Conservation (phyloP, 2,888 invertebrate genomes). For the Biston betularia region DNA sequence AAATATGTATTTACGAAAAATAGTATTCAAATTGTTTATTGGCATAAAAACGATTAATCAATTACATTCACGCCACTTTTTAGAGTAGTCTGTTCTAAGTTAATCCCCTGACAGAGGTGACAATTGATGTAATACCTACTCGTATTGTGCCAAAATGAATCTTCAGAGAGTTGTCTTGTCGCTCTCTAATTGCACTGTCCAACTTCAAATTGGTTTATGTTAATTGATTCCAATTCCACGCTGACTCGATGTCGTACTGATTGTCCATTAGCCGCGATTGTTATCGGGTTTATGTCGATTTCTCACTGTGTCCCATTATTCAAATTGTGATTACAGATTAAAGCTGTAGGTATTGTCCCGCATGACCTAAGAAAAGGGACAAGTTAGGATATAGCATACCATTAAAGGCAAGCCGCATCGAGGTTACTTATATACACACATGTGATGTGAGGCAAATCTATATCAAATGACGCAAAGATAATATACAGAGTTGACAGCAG, state of each 20-base stretch:
- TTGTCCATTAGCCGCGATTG: slow-evolving; percentile 50
- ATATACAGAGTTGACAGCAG: too few species aligned
- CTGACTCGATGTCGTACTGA: slow-evolving; percentile 54
- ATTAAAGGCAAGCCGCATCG: too few species aligned
- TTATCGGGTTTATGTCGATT: slow-evolving; percentile 51
- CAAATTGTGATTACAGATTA: slow-evolving; percentile 15
- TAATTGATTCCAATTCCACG: slow-evolving; percentile 76
- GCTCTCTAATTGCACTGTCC: slow-evolving; percentile 72
- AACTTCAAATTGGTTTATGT: slow-evolving; percentile 74
- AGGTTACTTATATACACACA: too few species aligned
- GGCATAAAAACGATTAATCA: too few species aligned
- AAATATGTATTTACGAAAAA: too few species aligned
- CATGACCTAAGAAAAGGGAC: too few species aligned
- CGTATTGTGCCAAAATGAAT: slow-evolving; percentile 23
- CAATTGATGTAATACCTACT: background rate
- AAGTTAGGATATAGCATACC: background rate
- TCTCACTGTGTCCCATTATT: slow-evolving; percentile 44
- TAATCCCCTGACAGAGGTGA: background rate
- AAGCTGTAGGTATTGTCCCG: background rate
- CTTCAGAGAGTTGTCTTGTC: slow-evolving; percentile 44
- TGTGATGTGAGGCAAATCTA: too few species aligned
- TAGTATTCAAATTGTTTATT: too few species aligned
- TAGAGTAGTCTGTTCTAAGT: background rate
- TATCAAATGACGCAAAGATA: too few species aligned
- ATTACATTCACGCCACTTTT: too few species aligned